These are phyloP conservation scores for Erythrolamprus reginae DNA, from an alignment of 2,113 vertebrate genomes.

Conservation along the genomic window DNA sequence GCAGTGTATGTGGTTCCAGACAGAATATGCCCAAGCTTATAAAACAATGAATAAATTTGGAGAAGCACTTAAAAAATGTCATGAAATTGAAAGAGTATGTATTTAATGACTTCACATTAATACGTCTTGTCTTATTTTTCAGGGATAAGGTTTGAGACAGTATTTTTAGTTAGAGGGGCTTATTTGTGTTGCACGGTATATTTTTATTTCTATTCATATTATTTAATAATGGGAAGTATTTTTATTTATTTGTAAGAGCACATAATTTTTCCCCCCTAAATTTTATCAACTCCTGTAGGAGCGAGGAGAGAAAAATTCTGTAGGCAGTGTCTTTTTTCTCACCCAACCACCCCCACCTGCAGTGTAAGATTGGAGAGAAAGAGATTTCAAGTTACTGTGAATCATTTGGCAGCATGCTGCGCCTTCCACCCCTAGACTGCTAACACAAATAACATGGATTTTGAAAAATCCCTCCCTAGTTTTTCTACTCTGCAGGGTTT, in stretches of 20 bases:
- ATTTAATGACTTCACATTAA: not conserved
- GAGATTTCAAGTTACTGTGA: not conserved
- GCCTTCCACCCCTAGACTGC: not conserved
- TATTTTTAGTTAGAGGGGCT: not conserved
- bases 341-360: not conserved
- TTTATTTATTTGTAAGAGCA: not conserved
- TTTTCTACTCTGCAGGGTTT: not conserved
- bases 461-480: not conserved
- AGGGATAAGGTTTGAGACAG: not conserved
- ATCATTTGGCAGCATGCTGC: not conserved
- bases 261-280: not conserved
- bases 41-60: constrained; percentile 93
- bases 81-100: constrained; percentile 96
- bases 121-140: not conserved
- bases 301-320: not conserved
- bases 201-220: not conserved
- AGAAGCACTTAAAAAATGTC: constrained; percentile 97
- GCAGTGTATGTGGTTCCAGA: constrained; percentile 99
- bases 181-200: not conserved
- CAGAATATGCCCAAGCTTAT: constrained; percentile 93
- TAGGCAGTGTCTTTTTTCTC: not conserved
- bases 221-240: not conserved
- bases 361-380: not conserved
- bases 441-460: not conserved
- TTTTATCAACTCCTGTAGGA: not conserved